Percentiles rank a stretch among this genome's conserved stretches.
Evolutionary conservation across 2,888 invertebrate species (phyloP).

Genomic region (Adelphocoris suturalis): DNA sequence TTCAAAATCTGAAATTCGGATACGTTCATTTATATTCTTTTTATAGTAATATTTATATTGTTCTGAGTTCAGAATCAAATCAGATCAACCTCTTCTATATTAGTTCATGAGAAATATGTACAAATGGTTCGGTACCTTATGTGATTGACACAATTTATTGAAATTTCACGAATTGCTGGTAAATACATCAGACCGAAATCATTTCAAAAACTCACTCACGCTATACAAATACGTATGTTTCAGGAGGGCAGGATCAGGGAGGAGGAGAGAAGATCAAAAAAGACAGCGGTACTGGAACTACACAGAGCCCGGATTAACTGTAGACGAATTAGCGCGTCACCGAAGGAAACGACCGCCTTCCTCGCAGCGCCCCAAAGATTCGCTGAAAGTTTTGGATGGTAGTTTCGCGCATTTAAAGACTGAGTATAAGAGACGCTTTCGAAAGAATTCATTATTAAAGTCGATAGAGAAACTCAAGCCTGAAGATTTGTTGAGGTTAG

Average conservation of each 20-base stretch:
- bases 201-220: not conserved
- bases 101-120: no score
- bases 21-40: no score
- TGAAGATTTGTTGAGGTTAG: constrained; percentile 74
- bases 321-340: constrained; percentile 74
- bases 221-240: constrained; percentile 46
- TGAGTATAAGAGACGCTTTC: constrained; percentile 74
- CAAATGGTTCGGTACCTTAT: no score
- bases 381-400: constrained; percentile 72
- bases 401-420: constrained; percentile 74
- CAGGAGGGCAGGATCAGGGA: constrained; percentile 67
- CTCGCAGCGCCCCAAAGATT: constrained; percentile 71
- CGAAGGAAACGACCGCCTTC: constrained; percentile 72
- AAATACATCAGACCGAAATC: no score
- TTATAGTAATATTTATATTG: no score
- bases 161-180: no score
- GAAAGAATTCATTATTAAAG: no score
- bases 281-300: constrained; percentile 73
- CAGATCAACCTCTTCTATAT: no score
- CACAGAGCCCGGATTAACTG: constrained; percentile 73
- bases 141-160: no score
- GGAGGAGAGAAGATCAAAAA: constrained; percentile 58
- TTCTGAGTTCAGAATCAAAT: no score
- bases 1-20: no score
- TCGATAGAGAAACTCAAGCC: constrained; percentile 66